Percentiles rank a stretch among this genome's conserved stretches.
Conservation (phyloP, 2,797 vertebrate species). For the Sebastes matsubarae region DNA sequence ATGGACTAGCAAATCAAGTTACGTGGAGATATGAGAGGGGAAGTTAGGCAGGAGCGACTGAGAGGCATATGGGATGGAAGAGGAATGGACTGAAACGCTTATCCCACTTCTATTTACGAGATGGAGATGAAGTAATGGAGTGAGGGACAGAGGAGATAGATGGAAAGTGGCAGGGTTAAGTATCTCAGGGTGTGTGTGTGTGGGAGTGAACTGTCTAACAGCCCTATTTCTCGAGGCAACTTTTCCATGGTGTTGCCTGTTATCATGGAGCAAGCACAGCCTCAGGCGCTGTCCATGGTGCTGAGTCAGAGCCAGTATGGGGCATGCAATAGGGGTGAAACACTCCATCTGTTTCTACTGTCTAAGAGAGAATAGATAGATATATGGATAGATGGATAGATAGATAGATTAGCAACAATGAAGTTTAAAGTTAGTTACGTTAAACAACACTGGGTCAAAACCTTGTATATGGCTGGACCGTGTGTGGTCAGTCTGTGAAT, state of each 20-base stretch:
- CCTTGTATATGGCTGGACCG: too few species aligned
- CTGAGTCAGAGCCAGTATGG: constrained; percentile 40
- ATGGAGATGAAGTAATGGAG: constrained; percentile 22
- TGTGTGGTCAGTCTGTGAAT: too few species aligned
- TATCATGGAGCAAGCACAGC: constrained; percentile 5
- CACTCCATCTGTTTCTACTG: constrained; percentile 13
- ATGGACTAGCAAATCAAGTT: constrained; percentile 39
- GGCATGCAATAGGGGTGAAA: constrained; percentile 14
- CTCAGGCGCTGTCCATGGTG: constrained; percentile 51
- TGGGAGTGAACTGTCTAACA: not conserved
- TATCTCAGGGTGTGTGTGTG: constrained; percentile 1
- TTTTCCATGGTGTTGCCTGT: constrained; percentile 3
- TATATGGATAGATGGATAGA: not conserved
- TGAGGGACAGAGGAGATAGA: constrained; percentile 18
- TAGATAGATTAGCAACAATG: too few species aligned
- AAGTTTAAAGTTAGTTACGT: not conserved
- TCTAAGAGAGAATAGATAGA: not conserved
- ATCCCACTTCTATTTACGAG: constrained; percentile 31
- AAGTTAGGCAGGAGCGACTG: constrained; percentile 16
- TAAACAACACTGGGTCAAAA: not conserved
- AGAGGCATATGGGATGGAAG: constrained; percentile 18
- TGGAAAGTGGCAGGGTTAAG: constrained; percentile 29
- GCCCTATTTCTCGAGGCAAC: not conserved
- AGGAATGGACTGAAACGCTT: constrained; percentile 31
- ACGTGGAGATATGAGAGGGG: constrained; percentile 15